These are phyloP conservation scores for Rhagophthalmus giganteus DNA, from an alignment of 2,888 invertebrate species.

Conservation along the genomic window DNA sequence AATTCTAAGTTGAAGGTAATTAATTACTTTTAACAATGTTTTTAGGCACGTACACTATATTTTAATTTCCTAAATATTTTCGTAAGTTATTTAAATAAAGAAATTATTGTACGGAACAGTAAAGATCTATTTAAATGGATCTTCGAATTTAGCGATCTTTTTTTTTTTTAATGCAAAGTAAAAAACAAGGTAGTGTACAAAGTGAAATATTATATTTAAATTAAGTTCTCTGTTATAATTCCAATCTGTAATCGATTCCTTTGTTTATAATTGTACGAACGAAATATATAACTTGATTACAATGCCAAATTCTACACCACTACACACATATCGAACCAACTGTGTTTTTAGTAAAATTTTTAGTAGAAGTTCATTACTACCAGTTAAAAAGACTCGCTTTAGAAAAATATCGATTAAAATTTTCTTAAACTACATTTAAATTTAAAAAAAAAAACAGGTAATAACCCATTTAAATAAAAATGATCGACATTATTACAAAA, in stretches of 20 bases:
- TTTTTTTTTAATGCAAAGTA: no score
- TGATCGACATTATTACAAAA: no score
- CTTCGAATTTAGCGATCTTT: no score
- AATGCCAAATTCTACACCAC: slow-evolving; percentile 51
- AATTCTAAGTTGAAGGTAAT: slow-evolving; percentile 24
- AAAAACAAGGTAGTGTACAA: no score
- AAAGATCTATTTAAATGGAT: no score
- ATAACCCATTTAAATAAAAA: no score
- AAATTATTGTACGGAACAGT: no score
- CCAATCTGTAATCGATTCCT: slow-evolving; percentile 22
- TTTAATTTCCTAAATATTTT: slow-evolving; percentile 7
- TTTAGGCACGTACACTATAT: slow-evolving; percentile 29
- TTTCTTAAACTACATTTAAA: no score
- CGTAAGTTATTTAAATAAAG: no score
- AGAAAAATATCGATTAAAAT: no score
- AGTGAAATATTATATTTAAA: no score
- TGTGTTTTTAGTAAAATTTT: slow-evolving; percentile 28
- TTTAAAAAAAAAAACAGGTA: no score
- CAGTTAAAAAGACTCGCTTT: slow-evolving; percentile 1
- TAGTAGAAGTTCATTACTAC: slow-evolving; percentile 18
- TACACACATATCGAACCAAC: slow-evolving; percentile 51
- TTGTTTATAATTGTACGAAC: slow-evolving; percentile 50
- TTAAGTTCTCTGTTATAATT: slow-evolving; percentile 32
- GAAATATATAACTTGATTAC: slow-evolving; percentile 52
- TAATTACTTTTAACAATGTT: slow-evolving; percentile 23